Evolutionary conservation across 2,113 vertebrate genomes (phyloP).

Genomic region (Tyto alba): DNA sequence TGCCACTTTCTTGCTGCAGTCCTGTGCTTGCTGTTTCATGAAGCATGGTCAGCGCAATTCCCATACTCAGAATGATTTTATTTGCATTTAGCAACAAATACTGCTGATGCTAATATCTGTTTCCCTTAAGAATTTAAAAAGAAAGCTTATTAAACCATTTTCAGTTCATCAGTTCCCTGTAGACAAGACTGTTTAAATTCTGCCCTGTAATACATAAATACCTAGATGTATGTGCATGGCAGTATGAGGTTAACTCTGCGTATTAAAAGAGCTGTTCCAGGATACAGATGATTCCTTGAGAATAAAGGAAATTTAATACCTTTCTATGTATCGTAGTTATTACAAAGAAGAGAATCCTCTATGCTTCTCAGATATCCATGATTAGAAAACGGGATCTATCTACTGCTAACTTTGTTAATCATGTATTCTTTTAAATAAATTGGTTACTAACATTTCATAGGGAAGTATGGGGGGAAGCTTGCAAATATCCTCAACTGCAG

Average conservation of each 20-base stretch:
- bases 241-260: background rate
- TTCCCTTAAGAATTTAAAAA: constrained; percentile 30
- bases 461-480: background rate
- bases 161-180: constrained; percentile 33
- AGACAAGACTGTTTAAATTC: constrained; percentile 14
- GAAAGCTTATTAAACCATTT: constrained; percentile 52
- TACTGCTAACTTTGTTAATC: background rate
- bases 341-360: background rate
- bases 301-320: constrained; percentile 7
- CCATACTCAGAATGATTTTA: constrained; percentile 14
- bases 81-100: constrained; percentile 60
- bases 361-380: background rate
- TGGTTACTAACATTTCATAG: background rate
- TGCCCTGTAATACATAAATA: background rate
- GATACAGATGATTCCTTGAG: background rate
- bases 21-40: background rate
- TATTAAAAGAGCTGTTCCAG: background rate
- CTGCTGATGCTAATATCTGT: constrained; percentile 45
- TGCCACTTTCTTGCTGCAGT: background rate
- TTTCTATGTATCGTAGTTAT: background rate
- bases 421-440: background rate
- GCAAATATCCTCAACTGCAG: background rate
- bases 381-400: background rate
- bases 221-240: background rate
- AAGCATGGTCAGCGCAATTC: constrained; percentile 25